phyloP scores from a whole-genome alignment of 2,113 vertebrate genomes.

The Microcebus jonahi region DNA sequence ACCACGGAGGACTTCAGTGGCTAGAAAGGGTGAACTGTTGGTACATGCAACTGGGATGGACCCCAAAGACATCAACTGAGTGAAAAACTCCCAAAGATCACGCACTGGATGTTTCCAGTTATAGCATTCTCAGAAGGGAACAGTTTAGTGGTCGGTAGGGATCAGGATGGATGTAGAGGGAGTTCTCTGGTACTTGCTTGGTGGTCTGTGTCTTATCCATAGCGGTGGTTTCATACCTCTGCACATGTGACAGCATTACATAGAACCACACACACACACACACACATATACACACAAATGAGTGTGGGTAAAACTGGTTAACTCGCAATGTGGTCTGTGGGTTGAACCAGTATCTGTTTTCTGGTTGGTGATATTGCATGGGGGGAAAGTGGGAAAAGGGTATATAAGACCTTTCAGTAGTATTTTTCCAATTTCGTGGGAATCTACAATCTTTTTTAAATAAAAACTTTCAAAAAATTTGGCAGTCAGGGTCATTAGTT shows the following conservation, averaged over 20 bases:
- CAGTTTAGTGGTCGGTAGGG: neutral
- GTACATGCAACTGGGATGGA: neutral
- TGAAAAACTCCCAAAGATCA: too few species aligned
- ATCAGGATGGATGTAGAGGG: neutral
- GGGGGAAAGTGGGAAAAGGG: neutral
- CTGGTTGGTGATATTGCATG: too few species aligned
- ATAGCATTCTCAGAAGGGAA: neutral
- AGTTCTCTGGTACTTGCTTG: neutral
- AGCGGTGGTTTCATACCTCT: neutral
- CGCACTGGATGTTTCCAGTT: neutral
- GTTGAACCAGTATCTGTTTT: accelerated
- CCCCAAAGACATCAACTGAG: neutral
- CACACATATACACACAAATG: too few species aligned
- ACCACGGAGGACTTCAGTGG: neutral
- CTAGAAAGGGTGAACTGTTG: neutral
- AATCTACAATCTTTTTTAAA: neutral
- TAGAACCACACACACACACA: too few species aligned
- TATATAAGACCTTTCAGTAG: neutral
- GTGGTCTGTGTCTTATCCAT: neutral
- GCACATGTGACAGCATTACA: too few species aligned
- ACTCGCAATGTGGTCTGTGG: neutral
- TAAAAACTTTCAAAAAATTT: neutral
- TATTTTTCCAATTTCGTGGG: neutral
- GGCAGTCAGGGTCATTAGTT: neutral
- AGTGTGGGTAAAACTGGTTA: neutral